These are phyloP conservation scores for Acrobasis consociella DNA, from an alignment of 2,888 invertebrate species.

Conservation along the genomic window DNA sequence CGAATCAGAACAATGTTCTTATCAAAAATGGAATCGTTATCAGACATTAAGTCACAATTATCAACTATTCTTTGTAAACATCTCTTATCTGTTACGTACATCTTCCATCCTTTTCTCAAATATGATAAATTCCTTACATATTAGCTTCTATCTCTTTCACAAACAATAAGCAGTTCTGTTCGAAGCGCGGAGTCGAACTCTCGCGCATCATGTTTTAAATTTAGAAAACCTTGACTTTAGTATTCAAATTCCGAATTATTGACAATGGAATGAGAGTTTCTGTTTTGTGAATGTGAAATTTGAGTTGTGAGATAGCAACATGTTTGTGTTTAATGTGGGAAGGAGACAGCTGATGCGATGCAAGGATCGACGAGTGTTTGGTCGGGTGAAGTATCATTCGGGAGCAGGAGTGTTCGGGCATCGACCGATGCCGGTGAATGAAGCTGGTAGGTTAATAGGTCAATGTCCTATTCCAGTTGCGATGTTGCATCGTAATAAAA, in stretches of 20 bases:
- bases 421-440: slow-evolving; percentile 66
- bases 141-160: slow-evolving; percentile 36
- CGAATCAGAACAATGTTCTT: neutral
- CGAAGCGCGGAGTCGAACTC: slow-evolving; percentile 44
- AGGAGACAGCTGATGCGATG: slow-evolving; percentile 55
- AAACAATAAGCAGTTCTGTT: slow-evolving; percentile 21
- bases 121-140: slow-evolving; percentile 23
- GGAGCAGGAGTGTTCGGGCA: slow-evolving; percentile 84
- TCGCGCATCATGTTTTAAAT: slow-evolving; percentile 58
- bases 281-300: slow-evolving; percentile 24
- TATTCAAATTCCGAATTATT: slow-evolving; percentile 26
- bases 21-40: slow-evolving; percentile 24
- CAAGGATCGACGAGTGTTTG: slow-evolving; percentile 46
- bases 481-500: neutral
- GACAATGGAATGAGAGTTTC: slow-evolving; percentile 37
- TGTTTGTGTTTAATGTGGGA: slow-evolving; percentile 61
- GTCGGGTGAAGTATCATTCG: slow-evolving; percentile 75
- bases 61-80: slow-evolving; percentile 34
- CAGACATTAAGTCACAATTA: slow-evolving; percentile 36
- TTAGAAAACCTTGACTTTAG: slow-evolving; percentile 50
- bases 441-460: slow-evolving; percentile 57
- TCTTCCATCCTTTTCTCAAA: slow-evolving; percentile 34
- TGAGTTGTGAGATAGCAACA: slow-evolving; percentile 42
- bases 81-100: slow-evolving; percentile 19
- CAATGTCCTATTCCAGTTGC: neutral